These are phyloP conservation scores for Caracal caracal DNA, from an alignment of 2,113 vertebrate species.

Conservation along the genomic window DNA sequence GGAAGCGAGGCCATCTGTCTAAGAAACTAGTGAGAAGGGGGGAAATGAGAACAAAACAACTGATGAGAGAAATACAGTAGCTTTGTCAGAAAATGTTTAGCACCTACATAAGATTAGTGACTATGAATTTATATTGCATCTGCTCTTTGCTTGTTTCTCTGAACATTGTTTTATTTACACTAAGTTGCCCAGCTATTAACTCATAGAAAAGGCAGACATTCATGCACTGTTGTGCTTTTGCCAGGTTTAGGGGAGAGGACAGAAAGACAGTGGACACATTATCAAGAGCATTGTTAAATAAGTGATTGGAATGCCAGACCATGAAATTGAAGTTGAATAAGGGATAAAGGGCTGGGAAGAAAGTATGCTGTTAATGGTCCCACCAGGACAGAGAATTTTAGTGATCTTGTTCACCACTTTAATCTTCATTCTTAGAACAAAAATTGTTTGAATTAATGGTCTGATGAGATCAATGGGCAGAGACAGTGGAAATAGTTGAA, in stretches of 20 bases:
- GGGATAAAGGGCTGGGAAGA: not conserved
- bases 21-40: not conserved
- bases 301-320: not conserved
- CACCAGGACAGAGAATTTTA: not conserved
- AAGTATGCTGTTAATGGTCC: not conserved
- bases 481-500: not conserved
- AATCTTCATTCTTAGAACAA: not conserved
- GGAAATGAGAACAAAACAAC: not conserved
- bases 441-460: slow-evolving; percentile 23
- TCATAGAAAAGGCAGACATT: slow-evolving; percentile 23
- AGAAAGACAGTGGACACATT: not conserved
- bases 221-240: not conserved
- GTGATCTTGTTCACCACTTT: not conserved
- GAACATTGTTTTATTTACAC: not conserved
- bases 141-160: not conserved
- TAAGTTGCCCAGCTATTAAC: not conserved
- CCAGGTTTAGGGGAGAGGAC: not conserved
- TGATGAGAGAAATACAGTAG: not conserved
- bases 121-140: not conserved
- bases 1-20: slow-evolving; percentile 15
- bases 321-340: not conserved
- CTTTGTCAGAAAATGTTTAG: not conserved
- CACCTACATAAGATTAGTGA: not conserved
- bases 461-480: not conserved
- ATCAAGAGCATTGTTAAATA: not conserved